A percentile compares a stretch with the other conserved stretches of the same genome.
These are phyloP conservation scores for Microcebus griseorufus DNA, from an alignment of 2,113 vertebrate species.

Conservation along the genomic window DNA sequence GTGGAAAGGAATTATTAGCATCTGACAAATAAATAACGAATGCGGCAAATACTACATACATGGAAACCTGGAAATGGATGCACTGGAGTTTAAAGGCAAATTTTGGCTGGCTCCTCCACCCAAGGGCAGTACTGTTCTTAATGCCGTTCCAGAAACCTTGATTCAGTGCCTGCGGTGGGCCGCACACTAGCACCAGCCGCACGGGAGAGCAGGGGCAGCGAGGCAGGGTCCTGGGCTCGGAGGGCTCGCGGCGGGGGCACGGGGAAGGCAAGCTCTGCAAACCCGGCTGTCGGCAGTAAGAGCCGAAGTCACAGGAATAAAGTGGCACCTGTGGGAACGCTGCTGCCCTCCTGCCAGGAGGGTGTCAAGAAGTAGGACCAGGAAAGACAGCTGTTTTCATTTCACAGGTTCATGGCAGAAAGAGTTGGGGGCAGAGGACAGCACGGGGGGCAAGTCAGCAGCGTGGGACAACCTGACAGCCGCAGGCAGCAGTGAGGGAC, in stretches of 20 bases:
- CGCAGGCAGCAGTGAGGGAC: background rate
- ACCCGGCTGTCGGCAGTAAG: rapidly evolving
- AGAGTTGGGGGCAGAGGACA: background rate
- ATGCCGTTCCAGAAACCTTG: background rate
- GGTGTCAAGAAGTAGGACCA: background rate
- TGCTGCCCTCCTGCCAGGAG: background rate
- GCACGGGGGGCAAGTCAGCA: background rate
- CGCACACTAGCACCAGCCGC: background rate
- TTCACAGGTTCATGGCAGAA: background rate
- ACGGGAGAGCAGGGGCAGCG: background rate
- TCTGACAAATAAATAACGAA: background rate
- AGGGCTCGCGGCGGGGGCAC: rapidly evolving
- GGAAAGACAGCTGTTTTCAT: rapidly evolving
- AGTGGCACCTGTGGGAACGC: rapidly evolving
- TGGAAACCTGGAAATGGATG: background rate
- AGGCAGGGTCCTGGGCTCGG: background rate
- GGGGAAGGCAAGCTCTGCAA: rapidly evolving
- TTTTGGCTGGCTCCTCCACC: background rate
- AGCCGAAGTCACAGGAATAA: background rate
- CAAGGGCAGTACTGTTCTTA: background rate
- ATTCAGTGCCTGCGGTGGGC: background rate
- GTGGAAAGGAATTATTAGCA: background rate
- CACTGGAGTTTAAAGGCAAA: background rate
- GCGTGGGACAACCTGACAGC: background rate
- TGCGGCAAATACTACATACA: background rate